Percentiles rank a stretch among this genome's conserved stretches.
Evolutionary conservation across 2,797 vertebrate species (phyloP).

Genomic region (Pagetopsis macropterus): DNA sequence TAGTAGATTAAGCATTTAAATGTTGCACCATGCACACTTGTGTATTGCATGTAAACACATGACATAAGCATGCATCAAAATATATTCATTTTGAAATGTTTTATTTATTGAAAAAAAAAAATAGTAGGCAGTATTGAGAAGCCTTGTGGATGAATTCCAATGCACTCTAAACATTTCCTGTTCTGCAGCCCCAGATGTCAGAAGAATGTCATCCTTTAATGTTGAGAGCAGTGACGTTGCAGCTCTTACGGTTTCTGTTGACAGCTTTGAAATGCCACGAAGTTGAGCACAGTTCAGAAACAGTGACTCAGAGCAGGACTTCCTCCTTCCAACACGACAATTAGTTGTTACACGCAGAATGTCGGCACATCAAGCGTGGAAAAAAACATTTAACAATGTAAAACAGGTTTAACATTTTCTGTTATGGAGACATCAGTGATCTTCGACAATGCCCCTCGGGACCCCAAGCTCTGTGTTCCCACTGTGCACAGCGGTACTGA

Average conservation of each 20-base stretch:
- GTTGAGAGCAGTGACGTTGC: slow-evolving; percentile 38
- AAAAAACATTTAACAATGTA: slow-evolving; percentile 71
- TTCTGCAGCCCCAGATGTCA: slow-evolving; percentile 42
- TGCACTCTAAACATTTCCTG: slow-evolving; percentile 29
- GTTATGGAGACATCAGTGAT: slow-evolving; percentile 73
- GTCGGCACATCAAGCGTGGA: slow-evolving; percentile 60
- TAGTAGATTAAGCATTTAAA: not conserved
- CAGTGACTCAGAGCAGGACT: slow-evolving; percentile 68
- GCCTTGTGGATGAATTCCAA: slow-evolving; percentile 9
- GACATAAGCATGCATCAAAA: not conserved
- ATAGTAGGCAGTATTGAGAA: not conserved
- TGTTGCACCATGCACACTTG: not conserved
- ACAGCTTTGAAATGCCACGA: slow-evolving; percentile 78
- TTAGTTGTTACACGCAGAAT: slow-evolving; percentile 78
- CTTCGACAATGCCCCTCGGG: slow-evolving; percentile 57
- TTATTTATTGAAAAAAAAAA: not conserved
- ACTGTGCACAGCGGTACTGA: slow-evolving; percentile 49
- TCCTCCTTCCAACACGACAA: slow-evolving; percentile 73
- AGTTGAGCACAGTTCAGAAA: slow-evolving; percentile 65
- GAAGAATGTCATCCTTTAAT: slow-evolving; percentile 38
- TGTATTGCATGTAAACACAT: not conserved
- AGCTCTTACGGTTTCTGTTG: slow-evolving; percentile 60
- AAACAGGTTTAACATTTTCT: slow-evolving; percentile 82
- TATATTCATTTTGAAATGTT: not conserved
- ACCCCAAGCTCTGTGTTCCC: slow-evolving; percentile 63